Percentiles rank a stretch among this genome's conserved stretches.
phyloP scores from a whole-genome alignment of 2,888 invertebrate species.

The Cataglyphis albicans region DNA sequence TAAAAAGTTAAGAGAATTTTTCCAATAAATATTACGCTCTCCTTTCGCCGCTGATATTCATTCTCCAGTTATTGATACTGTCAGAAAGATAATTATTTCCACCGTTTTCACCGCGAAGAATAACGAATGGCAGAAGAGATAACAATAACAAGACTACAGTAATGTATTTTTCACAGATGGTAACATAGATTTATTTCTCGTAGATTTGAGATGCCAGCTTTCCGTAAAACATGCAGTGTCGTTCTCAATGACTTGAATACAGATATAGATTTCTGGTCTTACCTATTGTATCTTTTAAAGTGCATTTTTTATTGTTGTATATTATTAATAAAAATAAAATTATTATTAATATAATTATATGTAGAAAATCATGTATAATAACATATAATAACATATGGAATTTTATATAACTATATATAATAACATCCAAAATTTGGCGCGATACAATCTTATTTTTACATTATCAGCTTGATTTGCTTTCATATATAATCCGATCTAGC shows the following conservation, averaged over 20 bases:
- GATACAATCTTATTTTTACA: too few species aligned
- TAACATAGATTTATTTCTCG: constrained; percentile 6
- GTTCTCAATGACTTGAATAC: not conserved
- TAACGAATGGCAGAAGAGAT: constrained; percentile 31
- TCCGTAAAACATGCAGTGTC: not conserved
- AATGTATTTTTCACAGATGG: constrained; percentile 8
- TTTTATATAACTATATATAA: too few species aligned
- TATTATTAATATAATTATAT: too few species aligned
- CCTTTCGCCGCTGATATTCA: constrained; percentile 25
- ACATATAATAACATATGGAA: too few species aligned
- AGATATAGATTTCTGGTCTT: not conserved
- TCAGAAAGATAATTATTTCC: constrained; percentile 35
- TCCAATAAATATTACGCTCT: constrained; percentile 41
- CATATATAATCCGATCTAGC: too few species aligned
- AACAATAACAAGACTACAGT: constrained; percentile 5
- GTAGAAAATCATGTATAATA: too few species aligned
- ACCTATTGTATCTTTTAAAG: not conserved
- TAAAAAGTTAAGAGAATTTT: constrained; percentile 41
- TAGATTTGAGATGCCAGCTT: constrained; percentile 5
- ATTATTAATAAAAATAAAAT: not conserved
- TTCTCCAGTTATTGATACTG: constrained; percentile 47
- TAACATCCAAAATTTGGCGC: too few species aligned
- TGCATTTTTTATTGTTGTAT: not conserved
- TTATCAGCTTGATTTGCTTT: too few species aligned
- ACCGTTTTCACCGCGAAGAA: constrained; percentile 1